Conservation (phyloP, 1,140 invertebrate species). For the Drosophila bocqueti region DNA sequence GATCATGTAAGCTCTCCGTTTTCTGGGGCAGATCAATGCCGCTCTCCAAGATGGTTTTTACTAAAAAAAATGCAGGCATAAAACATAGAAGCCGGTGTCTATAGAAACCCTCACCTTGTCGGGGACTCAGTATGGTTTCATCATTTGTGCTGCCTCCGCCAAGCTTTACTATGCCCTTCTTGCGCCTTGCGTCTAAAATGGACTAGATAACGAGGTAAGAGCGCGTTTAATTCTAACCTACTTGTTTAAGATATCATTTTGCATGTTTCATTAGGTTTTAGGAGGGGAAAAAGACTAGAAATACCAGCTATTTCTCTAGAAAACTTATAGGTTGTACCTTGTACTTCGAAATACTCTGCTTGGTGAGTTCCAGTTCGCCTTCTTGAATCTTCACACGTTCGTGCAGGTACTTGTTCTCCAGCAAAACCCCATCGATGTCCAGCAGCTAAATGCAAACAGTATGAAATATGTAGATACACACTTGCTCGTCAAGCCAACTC, state of each 20-base stretch:
- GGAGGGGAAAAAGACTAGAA: neutral
- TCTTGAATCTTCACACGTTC: constrained; percentile 92
- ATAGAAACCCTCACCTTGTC: constrained; percentile 86
- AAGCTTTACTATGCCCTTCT: constrained; percentile 88
- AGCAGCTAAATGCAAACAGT: constrained; percentile 85
- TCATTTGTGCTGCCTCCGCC: constrained; percentile 79
- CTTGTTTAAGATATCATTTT: neutral
- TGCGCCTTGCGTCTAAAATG: constrained; percentile 88
- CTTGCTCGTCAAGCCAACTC: neutral
- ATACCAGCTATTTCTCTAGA: too few relatives aligned
- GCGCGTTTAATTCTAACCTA: neutral
- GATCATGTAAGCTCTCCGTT: constrained; percentile 90
- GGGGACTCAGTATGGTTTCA: constrained; percentile 87
- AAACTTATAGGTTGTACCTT: constrained; percentile 86
- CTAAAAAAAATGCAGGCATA: constrained; percentile 75
- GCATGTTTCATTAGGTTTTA: neutral
- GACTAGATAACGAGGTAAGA: constrained; percentile 79
- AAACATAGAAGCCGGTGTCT: neutral
- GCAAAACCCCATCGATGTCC: constrained; percentile 92
- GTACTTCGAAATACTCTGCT: constrained; percentile 90
- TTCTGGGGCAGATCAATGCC: constrained; percentile 88
- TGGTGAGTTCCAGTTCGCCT: constrained; percentile 92
- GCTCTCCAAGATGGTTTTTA: constrained; percentile 88
- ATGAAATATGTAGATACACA: neutral
- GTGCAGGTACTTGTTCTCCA: constrained; percentile 94